Evolutionary conservation across 2,113 vertebrate species (phyloP), one percentile per base, ranked within the genome.

Genomic region (Ceyx melanurus): DNA sequence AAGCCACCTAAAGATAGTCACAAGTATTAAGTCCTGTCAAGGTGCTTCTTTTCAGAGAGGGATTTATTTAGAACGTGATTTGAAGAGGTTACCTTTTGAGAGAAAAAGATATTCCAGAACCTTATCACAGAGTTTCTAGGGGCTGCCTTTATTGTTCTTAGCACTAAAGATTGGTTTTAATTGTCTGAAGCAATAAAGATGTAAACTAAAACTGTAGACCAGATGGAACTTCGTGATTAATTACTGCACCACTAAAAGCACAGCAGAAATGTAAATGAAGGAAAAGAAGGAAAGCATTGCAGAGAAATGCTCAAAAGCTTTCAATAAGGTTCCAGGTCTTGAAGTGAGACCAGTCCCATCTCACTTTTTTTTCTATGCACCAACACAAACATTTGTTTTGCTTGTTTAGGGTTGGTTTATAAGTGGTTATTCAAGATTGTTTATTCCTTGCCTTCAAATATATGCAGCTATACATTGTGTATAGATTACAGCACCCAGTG

Each of bases 161-260:
- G 3, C 4, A 19, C 67, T 68, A 75, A 95, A 62, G 65, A 86
- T 89, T 96, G 68, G 74, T 95, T 96, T 96, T 95, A 96, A 94
- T 97, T 94, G 86, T 96, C 58, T 67, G 54, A 96, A 96, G 76
- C 68, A 82, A 90, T 86, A 91, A 96, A 71, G 54, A 83, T 97
- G 89, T 65, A 42, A 96, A 95, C 93, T 94, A 81, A 96, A 96
- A 94, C 87, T 72, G 58, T 93, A 97, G 79, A 90, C 90, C 91
- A 96, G 82, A 86, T 96, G 95, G 93, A 97, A 97, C 86, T 94
- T 96, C 62, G 60, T 96, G 92, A 92, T 97, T 97, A 96, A 96
- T 88, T 80, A 17, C 65, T 42, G 64, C n/a, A 54, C 50, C 25
- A 50, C 50, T 80, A 66, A 77, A 89, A 80, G 45, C 23, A 65